phyloP scores from a whole-genome alignment of 2,113 vertebrate species.

The Elephas maximus region DNA sequence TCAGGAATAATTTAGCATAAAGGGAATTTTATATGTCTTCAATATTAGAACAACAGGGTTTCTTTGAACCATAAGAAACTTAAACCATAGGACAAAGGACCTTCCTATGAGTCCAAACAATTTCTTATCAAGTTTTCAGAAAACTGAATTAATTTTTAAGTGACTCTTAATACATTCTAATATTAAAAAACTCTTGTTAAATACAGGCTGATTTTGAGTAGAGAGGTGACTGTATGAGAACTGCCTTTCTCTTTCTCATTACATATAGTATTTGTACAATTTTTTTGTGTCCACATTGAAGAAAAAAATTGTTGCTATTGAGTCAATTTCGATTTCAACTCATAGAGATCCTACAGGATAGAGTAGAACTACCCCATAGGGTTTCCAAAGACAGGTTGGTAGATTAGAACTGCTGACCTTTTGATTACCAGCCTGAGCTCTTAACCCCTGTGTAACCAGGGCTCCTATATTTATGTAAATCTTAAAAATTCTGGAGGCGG shows the following conservation, averaged over 20 bases:
- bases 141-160: conserved; percentile 61
- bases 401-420: too few species aligned
- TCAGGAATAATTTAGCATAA: conserved; percentile 69
- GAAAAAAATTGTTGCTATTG: too few species aligned
- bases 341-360: too few species aligned
- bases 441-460: too few species aligned
- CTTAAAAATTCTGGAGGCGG: background rate
- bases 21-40: conserved; percentile 55
- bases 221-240: background rate
- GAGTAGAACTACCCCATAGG: too few species aligned
- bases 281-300: background rate
- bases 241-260: background rate
- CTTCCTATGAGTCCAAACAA: conserved; percentile 2
- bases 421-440: too few species aligned
- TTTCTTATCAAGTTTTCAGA: conserved; percentile 48
- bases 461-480: background rate
- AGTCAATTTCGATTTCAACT: too few species aligned
- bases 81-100: conserved; percentile 56
- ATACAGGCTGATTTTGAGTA: background rate
- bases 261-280: background rate
- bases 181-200: conserved; percentile 8
- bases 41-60: conserved; percentile 68
- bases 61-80: conserved; percentile 61
- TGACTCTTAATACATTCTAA: conserved; percentile 38
- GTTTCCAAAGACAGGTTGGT: too few species aligned